These are phyloP conservation scores for Grammomys dolichurus DNA, from an alignment of 2,113 vertebrate species.

Conservation along the genomic window DNA sequence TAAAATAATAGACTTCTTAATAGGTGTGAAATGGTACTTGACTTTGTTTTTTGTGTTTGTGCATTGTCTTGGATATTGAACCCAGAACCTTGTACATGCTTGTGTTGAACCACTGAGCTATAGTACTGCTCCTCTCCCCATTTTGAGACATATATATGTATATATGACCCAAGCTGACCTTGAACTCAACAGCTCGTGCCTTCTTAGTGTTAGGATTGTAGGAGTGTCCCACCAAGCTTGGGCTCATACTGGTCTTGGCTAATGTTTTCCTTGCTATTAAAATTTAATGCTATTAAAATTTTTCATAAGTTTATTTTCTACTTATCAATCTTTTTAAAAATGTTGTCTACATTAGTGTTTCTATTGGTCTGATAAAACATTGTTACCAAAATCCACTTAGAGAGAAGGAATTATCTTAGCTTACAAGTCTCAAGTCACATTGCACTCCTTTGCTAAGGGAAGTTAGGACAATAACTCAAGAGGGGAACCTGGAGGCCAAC, in stretches of 20 bases:
- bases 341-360: background rate
- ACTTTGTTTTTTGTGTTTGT: background rate
- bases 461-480: background rate
- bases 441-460: background rate
- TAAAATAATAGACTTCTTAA: constrained; percentile 2
- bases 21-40: background rate
- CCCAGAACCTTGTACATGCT: background rate
- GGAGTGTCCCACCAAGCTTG: background rate
- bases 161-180: background rate
- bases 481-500: background rate
- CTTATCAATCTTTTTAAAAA: background rate
- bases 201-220: background rate
- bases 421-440: background rate
- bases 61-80: background rate
- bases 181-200: background rate
- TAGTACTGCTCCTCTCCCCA: background rate
- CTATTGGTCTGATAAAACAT: background rate
- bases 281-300: background rate
- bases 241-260: constrained; percentile 1
- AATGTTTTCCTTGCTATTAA: constrained; percentile 18
- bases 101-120: background rate
- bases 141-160: background rate
- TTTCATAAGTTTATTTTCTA: constrained; percentile 3
- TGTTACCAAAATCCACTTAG: background rate
- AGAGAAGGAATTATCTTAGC: background rate